Conservation (phyloP, 1,140 invertebrate species). For the Saccostrea echinata region DNA sequence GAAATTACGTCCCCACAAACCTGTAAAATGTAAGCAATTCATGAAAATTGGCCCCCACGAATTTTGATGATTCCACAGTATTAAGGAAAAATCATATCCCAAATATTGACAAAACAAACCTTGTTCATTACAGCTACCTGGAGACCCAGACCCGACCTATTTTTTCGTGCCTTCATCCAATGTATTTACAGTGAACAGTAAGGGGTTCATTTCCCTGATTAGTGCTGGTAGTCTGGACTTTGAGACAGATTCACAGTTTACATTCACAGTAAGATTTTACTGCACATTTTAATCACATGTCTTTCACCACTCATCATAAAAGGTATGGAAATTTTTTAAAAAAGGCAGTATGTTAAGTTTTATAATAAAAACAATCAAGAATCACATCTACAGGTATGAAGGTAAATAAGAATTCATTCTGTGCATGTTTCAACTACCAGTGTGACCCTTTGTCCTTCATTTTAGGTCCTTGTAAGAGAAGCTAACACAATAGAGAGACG, state of each 20-base stretch:
- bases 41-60: too few species aligned
- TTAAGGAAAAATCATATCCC: too few species aligned
- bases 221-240: constrained; percentile 10
- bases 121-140: constrained; percentile 2
- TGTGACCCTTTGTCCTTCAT: not conserved
- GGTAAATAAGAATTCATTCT: too few species aligned
- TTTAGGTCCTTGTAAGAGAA: constrained; percentile 30
- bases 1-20: too few species aligned
- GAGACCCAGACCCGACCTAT: constrained; percentile 34
- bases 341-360: not conserved
- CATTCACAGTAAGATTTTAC: constrained; percentile 35
- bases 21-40: too few species aligned
- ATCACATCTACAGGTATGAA: too few species aligned
- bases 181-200: constrained; percentile 28
- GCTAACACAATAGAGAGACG: constrained; percentile 34
- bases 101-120: too few species aligned
- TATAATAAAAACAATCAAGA: not conserved
- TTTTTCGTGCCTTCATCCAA: constrained; percentile 20
- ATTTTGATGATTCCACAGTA: too few species aligned
- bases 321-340: too few species aligned
- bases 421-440: too few species aligned
- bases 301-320: not conserved
- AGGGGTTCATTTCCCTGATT: constrained; percentile 38
- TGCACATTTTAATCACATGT: not conserved
- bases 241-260: constrained; percentile 29